phyloP scores from a whole-genome alignment of 2,113 vertebrate genomes.

The Nettapus auritus region DNA sequence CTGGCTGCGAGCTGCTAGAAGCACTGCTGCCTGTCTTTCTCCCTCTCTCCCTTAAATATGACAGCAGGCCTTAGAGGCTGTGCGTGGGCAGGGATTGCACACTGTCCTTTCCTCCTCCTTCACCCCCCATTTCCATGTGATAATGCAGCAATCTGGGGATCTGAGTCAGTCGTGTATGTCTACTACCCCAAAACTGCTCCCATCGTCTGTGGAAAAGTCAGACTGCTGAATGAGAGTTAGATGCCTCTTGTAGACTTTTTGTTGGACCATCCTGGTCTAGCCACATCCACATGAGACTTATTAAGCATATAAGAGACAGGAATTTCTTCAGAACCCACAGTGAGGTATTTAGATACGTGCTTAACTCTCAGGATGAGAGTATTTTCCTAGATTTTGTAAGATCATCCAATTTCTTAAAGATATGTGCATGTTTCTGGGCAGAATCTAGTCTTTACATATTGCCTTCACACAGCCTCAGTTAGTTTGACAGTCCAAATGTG shows the following conservation, averaged over 20 bases:
- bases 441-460: neutral
- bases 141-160: neutral
- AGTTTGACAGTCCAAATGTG: neutral
- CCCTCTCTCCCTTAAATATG: neutral
- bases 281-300: accelerated
- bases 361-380: neutral
- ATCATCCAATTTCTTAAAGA: neutral
- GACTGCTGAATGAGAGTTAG: neutral
- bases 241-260: neutral
- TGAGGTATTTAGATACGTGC: neutral
- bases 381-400: neutral
- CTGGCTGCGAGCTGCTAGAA: neutral
- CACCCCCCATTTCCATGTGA: neutral
- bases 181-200: neutral
- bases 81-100: neutral
- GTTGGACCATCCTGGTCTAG: neutral
- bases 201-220: neutral
- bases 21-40: neutral
- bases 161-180: neutral
- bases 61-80: neutral
- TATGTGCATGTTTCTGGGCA: neutral
- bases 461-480: neutral
- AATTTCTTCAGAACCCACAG: neutral
- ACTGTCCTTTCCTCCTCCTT: neutral
- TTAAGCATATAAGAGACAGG: neutral